Conservation (phyloP, 2,113 vertebrate genomes). For the Pimephales promelas region DNA sequence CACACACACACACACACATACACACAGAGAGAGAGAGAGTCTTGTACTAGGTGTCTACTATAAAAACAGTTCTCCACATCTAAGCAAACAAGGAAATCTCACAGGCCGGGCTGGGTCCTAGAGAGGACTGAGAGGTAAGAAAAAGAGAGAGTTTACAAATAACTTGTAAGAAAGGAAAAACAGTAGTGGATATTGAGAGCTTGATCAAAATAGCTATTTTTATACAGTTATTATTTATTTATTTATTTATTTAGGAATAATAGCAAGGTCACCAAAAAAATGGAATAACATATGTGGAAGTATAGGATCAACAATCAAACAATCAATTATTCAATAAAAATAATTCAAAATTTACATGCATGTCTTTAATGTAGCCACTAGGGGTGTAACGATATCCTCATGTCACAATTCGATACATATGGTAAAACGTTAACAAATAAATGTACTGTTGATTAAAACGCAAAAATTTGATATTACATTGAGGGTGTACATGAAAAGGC, state of each 20-base stretch:
- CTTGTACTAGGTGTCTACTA: constrained; percentile 58
- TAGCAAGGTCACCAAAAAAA: not conserved
- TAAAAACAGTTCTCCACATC: constrained; percentile 56
- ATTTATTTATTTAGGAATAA: not conserved
- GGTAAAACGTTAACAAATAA: too few relatives aligned
- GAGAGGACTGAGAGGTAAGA: constrained; percentile 30
- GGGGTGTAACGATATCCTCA: too few relatives aligned
- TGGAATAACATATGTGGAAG: not conserved
- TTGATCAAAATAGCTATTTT: constrained; percentile 3
- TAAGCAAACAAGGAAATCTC: constrained; percentile 62
- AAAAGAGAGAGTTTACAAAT: constrained; percentile 31
- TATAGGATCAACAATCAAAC: not conserved
- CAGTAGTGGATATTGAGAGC: constrained; percentile 22
- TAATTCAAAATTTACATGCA: too few relatives aligned
- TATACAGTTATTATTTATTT: not conserved
- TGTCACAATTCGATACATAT: too few relatives aligned
- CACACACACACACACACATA: constrained; percentile 32
- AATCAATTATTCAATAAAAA: not conserved
- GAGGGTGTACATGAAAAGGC: too few relatives aligned
- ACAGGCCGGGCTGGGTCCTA: constrained; percentile 28
- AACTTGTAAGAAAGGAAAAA: constrained; percentile 33
- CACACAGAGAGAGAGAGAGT: not conserved
- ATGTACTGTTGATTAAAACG: too few relatives aligned
- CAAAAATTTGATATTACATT: too few relatives aligned
- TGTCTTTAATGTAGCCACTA: too few relatives aligned